These are phyloP conservation scores for Melospiza melodia DNA, from an alignment of 2,113 vertebrate species.

Conservation along the genomic window DNA sequence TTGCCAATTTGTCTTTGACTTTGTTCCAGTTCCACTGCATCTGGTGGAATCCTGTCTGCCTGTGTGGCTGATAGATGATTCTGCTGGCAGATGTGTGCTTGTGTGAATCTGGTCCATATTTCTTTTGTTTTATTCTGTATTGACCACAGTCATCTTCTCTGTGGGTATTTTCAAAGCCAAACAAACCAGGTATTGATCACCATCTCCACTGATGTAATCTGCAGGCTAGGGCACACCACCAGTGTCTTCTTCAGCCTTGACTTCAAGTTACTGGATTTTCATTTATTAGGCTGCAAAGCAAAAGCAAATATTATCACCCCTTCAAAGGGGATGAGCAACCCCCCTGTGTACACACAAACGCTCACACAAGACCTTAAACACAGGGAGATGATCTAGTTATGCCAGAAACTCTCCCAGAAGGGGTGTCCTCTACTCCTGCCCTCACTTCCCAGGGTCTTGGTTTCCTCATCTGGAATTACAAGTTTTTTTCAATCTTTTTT, in stretches of 20 bases:
- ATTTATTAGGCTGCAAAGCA: background rate
- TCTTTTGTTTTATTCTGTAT: background rate
- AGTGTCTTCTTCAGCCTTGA: background rate
- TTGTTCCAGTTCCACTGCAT: background rate
- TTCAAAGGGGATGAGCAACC: background rate
- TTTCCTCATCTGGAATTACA: background rate
- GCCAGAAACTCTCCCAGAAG: background rate
- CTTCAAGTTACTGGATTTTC: background rate
- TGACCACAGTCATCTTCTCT: background rate
- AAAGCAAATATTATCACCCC: background rate
- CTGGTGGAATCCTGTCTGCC: background rate
- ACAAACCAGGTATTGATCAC: background rate
- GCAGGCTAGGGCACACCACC: background rate
- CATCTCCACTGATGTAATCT: background rate
- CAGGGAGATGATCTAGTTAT: background rate
- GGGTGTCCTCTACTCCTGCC: background rate
- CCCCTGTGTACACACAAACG: rapidly evolving
- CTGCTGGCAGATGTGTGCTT: background rate
- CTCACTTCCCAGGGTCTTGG: background rate
- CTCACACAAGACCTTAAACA: background rate
- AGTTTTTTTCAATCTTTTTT: background rate
- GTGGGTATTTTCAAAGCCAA: background rate
- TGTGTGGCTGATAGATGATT: background rate
- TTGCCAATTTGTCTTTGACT: background rate
- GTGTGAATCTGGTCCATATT: background rate